Evolutionary conservation across 1,140 invertebrate species (phyloP).

Genomic region (Asobara japonica): DNA sequence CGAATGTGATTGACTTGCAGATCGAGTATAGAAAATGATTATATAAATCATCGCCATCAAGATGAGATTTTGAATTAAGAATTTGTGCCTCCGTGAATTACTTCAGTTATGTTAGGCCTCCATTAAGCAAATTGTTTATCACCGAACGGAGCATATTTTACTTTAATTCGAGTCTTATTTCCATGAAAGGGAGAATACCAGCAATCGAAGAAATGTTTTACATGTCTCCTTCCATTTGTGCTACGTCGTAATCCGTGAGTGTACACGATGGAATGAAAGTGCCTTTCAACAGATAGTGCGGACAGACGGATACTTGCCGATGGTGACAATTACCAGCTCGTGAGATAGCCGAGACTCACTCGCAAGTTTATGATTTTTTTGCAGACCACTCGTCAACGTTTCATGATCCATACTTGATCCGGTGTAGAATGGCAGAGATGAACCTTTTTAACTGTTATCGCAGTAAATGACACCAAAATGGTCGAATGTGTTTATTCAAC

Average conservation of each 20-base stretch:
- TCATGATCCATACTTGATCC: background rate
- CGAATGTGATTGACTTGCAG: too few relatives aligned
- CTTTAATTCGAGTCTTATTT: background rate
- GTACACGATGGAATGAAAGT: background rate
- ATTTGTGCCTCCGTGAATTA: too few relatives aligned
- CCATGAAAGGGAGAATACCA: background rate
- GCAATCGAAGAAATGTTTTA: background rate
- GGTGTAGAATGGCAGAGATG: background rate
- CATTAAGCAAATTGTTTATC: too few relatives aligned
- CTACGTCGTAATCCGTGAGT: background rate
- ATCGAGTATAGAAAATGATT: too few relatives aligned
- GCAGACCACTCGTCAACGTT: background rate
- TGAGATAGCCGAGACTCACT: slow-evolving; percentile 47
- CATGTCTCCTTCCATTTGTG: background rate
- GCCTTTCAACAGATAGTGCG: background rate
- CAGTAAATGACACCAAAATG: too few relatives aligned
- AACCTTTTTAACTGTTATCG: too few relatives aligned
- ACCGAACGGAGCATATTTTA: background rate
- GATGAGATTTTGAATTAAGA: background rate
- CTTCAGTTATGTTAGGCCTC: too few relatives aligned
- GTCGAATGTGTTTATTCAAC: too few relatives aligned
- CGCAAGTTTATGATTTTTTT: slow-evolving; percentile 26
- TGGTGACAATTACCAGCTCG: slow-evolving; percentile 62
- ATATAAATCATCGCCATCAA: too few relatives aligned
- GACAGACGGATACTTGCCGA: slow-evolving; percentile 38